Evolutionary conservation across 2,888 invertebrate genomes (phyloP), one percentile per base, ranked within the genome.

Genomic region (Sarcophaga rosellei): DNA sequence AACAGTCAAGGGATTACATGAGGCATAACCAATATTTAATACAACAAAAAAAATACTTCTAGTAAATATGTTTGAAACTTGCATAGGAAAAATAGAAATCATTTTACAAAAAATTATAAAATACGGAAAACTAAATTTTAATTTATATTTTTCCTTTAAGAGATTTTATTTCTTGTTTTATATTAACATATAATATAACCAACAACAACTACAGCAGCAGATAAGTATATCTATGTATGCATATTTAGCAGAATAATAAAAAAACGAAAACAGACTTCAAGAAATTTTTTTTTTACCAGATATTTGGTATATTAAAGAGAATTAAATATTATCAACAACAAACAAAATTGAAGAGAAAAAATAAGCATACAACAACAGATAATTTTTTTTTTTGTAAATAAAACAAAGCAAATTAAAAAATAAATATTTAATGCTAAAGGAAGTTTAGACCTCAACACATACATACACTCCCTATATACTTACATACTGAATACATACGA

Each of bases 321-420:
- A 62, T 53, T 81, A 21, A 74, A 61, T 72, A 68, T 80, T 45
- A 73, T 10, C 35, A 35, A 35, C 23, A 65, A 59, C 6, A 44
- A 44, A 74, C 44, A 57, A 63, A 21, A 53, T 15, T 59, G 20
- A 47, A 53, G 57, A 72, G 25, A 47, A 69, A 25, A 44, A 61
- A 69, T 44, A 69, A 45, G 61, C 20, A 23, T 66, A 57, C 21
- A 65, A 44, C 20, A 74, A 59, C 74, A 63, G 35, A 21, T 69
- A n/a, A 63, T 65, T 70, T 73, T 15, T 72, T 68, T 12, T 79
- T 81, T 53, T 63, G 74, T 77, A 81, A 78, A 85, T 85, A 85
- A 85, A 74, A 74, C 59, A 78, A 85, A 81, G 75, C 69, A 81
- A 85, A 85, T 85, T 85, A 85, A 85, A 85, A 78, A 75, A 81